phyloP scores from a whole-genome alignment of 2,888 invertebrate genomes.

The Liodrosophila aerea region DNA sequence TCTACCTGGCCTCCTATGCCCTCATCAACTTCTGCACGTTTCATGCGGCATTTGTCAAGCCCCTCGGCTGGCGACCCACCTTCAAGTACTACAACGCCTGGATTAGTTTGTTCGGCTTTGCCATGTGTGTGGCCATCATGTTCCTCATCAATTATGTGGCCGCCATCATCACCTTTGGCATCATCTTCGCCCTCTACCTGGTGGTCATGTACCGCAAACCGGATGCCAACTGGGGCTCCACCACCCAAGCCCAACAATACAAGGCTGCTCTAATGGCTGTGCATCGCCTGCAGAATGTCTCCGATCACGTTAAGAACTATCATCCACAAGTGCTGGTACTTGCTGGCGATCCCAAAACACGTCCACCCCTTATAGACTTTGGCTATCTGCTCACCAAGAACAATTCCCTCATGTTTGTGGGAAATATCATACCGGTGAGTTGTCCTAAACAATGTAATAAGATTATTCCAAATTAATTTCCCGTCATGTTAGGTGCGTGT shows the following conservation, averaged over 20 bases:
- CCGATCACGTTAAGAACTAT: slow-evolving; percentile 99
- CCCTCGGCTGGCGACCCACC: slow-evolving; percentile 94
- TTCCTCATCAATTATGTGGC: slow-evolving; percentile 96
- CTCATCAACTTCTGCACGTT: slow-evolving; percentile 97
- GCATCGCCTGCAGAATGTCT: slow-evolving; percentile 90
- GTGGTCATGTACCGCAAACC: slow-evolving; percentile 97
- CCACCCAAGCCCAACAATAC: slow-evolving; percentile 97
- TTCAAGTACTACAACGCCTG: slow-evolving; percentile 97
- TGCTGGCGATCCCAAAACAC: slow-evolving; percentile 90
- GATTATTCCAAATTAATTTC: not conserved
- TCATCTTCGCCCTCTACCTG: slow-evolving; percentile 94
- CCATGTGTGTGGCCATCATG: slow-evolving; percentile 94
- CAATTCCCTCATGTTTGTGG: slow-evolving; percentile 94
- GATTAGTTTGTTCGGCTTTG: slow-evolving; percentile 92
- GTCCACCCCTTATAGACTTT: slow-evolving; percentile 95
- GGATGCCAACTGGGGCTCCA: slow-evolving; percentile 99
- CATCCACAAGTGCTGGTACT: slow-evolving; percentile 94
- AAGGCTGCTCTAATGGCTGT: slow-evolving; percentile 94
- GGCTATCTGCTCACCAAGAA: slow-evolving; percentile 95
- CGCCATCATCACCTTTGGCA: slow-evolving; percentile 94
- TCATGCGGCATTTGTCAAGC: slow-evolving; percentile 94
- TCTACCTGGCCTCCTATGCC: slow-evolving; percentile 96
- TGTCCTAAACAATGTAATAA: no score
- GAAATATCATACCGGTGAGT: slow-evolving; percentile 91
- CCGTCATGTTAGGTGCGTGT: slow-evolving; percentile 83